These are phyloP conservation scores for Brotula barbata DNA, from an alignment of 2,797 vertebrate genomes.

Conservation along the genomic window DNA sequence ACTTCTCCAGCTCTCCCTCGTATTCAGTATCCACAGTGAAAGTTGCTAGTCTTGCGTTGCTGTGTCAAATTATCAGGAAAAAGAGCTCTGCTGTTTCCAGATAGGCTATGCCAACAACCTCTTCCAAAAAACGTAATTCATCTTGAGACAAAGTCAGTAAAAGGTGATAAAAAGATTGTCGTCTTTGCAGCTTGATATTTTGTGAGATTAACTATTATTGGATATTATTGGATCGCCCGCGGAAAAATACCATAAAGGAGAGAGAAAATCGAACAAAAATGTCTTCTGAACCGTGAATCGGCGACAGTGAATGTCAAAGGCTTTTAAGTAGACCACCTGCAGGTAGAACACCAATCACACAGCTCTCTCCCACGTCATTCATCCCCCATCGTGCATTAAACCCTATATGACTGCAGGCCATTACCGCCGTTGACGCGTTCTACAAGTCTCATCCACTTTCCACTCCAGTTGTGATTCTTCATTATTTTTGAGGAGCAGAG, in stretches of 20 bases:
- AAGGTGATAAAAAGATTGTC: not conserved
- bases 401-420: constrained; percentile 41
- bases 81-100: constrained; percentile 8
- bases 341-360: constrained; percentile 44
- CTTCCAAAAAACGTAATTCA: not conserved
- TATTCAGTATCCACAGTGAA: constrained; percentile 22
- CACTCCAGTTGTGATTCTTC: constrained; percentile 5
- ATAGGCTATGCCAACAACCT: not conserved
- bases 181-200: constrained; percentile 1
- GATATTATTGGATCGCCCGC: constrained; percentile 5
- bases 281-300: not conserved
- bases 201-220: constrained; percentile 9
- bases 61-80: constrained; percentile 9
- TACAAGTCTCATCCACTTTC: not conserved
- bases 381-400: constrained; percentile 9
- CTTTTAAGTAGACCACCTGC: constrained; percentile 9
- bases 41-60: constrained; percentile 17
- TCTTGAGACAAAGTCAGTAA: not conserved
- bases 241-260: constrained; percentile 24
- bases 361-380: constrained; percentile 6
- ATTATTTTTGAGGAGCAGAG: constrained; percentile 18
- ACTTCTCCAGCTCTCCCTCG: constrained; percentile 35
- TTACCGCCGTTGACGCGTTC: constrained; percentile 30
- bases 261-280: not conserved
- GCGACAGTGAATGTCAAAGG: not conserved